Evolutionary conservation across 2,888 invertebrate genomes (phyloP).

Genomic region (Aspidapion aeneum): DNA sequence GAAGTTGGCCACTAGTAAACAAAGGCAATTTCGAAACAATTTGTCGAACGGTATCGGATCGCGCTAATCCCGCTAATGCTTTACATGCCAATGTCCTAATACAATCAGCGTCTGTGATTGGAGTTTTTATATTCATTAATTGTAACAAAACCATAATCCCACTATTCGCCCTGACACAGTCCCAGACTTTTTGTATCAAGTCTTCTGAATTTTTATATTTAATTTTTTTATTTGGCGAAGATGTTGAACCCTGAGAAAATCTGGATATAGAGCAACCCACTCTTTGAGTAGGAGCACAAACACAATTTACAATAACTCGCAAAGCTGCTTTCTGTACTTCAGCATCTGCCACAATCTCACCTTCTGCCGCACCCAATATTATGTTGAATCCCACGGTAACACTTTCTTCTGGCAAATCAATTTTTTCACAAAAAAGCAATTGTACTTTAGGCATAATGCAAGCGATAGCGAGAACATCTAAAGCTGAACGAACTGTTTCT

Average conservation of each 20-base stretch:
- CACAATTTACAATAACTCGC: slow-evolving; percentile 88
- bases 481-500: slow-evolving; percentile 76
- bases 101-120: slow-evolving; percentile 95
- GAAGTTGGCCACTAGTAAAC: slow-evolving; percentile 89
- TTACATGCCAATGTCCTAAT: slow-evolving; percentile 91
- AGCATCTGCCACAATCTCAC: slow-evolving; percentile 85
- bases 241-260: slow-evolving; percentile 46
- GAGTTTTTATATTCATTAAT: slow-evolving; percentile 86
- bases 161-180: slow-evolving; percentile 88
- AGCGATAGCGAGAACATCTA: slow-evolving; percentile 88
- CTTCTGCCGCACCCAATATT: slow-evolving; percentile 82
- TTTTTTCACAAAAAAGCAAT: slow-evolving; percentile 67
- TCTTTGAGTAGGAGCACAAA: slow-evolving; percentile 84
- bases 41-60: slow-evolving; percentile 91
- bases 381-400: slow-evolving; percentile 78
- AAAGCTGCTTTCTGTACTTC: slow-evolving; percentile 92
- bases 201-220: slow-evolving; percentile 73
- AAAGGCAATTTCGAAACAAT: slow-evolving; percentile 94
- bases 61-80: slow-evolving; percentile 87
- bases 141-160: slow-evolving; percentile 93
- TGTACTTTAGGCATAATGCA: slow-evolving; percentile 83
- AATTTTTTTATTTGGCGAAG: slow-evolving; percentile 60
- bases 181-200: slow-evolving; percentile 85
- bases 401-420: slow-evolving; percentile 74
- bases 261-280: slow-evolving; percentile 57